Evolutionary conservation across 2,113 vertebrate species (phyloP), one percentile per base, ranked within the genome.

Genomic region (Hippocampus barbouri): DNA sequence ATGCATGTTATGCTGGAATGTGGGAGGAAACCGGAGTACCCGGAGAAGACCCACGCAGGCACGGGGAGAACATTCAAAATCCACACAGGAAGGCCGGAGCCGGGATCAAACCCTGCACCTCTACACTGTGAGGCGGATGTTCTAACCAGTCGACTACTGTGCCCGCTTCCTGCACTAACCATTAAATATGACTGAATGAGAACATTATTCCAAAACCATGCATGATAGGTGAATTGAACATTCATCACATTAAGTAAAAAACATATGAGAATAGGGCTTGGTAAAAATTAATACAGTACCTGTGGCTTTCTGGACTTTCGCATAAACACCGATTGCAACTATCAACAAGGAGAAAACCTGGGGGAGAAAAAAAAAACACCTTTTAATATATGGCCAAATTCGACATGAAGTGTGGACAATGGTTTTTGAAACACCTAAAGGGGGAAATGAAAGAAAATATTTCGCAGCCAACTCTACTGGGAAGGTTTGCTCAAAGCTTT

Each of bases 321-420:
- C 91, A 59, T 92, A 93, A 0, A 93, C 91, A 2, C 92, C 90
- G 16, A 93, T 91, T 9, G 90, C 91, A 75, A 93, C 83, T 64
- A 93, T 92, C 79, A 93, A 67, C 79, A 93, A 74, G 49, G 93
- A 93, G 75, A 93, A 90, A 65, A 91, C 85, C 93, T 93, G 80
- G 43, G 11, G 30, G 25, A 57, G 5, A 25, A n/a, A 7, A 2
- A 61, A 6, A n/a, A 25, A 5, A 2, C 40, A 30, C n/a, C 57
- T 68, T 62, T 71, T 20, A 68, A 12, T 18, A 43, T 41, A 9
- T 5, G 38, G 10, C 9, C 8, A 45, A 49, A 15, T 3, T 27
- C 10, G 20, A 47, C 41, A 25, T 16, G 4, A 59, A 25, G 45
- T 20, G 12, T 67, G 15, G 43, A 16, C 25, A 30, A 60, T 18